Evolutionary conservation across 2,797 vertebrate species (phyloP).

Genomic region (Toxotes lorentzi): DNA sequence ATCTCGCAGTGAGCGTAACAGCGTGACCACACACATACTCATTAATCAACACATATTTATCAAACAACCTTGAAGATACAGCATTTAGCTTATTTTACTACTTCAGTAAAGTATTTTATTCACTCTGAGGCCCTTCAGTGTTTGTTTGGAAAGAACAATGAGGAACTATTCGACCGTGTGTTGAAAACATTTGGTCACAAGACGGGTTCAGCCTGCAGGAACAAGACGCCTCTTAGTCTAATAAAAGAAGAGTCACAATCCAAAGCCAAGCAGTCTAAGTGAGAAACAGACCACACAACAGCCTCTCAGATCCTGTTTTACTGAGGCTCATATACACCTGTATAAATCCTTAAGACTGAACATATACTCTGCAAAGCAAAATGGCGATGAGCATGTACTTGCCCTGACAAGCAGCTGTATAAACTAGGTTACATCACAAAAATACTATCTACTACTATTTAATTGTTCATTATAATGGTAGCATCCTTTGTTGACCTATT

Average conservation of each 20-base stretch:
- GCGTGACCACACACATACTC: background rate
- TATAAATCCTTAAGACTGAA: background rate
- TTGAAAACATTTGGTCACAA: constrained; percentile 57
- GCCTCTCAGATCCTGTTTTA: constrained; percentile 3
- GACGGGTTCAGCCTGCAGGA: constrained; percentile 40
- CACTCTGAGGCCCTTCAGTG: background rate
- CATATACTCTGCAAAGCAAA: background rate
- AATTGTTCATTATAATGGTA: background rate
- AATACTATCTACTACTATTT: background rate
- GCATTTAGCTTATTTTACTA: constrained; percentile 6
- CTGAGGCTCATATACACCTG: background rate
- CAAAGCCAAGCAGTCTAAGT: background rate
- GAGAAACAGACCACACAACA: background rate
- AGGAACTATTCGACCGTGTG: constrained; percentile 53
- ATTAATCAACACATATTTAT: background rate
- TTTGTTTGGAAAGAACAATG: constrained; percentile 30
- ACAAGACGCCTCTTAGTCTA: background rate
- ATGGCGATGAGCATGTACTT: background rate
- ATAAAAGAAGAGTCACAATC: constrained; percentile 3
- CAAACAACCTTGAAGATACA: background rate
- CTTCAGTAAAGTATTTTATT: constrained; percentile 12
- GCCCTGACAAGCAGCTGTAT: background rate
- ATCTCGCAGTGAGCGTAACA: background rate
- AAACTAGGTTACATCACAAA: background rate
- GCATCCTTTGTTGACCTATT: background rate